phyloP scores from a whole-genome alignment of 2,888 invertebrate genomes.

The Deroplatys truncata region DNA sequence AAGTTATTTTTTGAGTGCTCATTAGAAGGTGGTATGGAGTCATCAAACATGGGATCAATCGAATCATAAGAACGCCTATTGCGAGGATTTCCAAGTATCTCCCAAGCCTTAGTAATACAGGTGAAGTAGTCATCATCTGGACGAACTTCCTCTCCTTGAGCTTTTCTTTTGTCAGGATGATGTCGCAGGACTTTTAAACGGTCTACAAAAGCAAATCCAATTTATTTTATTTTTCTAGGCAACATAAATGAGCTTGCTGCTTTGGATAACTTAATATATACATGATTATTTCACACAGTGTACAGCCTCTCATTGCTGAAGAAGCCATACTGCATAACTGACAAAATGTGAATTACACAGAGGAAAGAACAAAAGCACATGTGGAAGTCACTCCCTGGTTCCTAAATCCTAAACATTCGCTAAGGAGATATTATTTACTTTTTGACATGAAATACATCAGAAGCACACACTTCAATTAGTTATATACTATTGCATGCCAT shows the following conservation, averaged over 20 bases:
- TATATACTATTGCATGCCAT: too few relatives aligned
- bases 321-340: too few relatives aligned
- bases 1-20: constrained; percentile 75
- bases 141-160: constrained; percentile 79
- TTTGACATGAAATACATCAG: too few relatives aligned
- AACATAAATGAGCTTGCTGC: constrained; percentile 5
- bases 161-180: constrained; percentile 97
- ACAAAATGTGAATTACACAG: too few relatives aligned
- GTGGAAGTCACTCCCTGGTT: too few relatives aligned
- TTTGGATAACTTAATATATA: not conserved
- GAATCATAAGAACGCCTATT: constrained; percentile 93
- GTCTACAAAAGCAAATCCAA: constrained; percentile 44
- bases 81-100: constrained; percentile 74
- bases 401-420: too few relatives aligned
- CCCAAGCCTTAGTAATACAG: constrained; percentile 97
- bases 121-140: constrained; percentile 96
- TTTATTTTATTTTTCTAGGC: not conserved
- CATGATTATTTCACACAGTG: not conserved
- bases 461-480: too few relatives aligned
- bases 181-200: constrained; percentile 85
- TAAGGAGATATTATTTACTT: too few relatives aligned
- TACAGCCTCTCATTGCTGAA: not conserved
- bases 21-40: constrained; percentile 70
- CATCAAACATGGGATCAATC: constrained; percentile 91
- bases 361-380: too few relatives aligned